Percentiles rank a stretch among this genome's conserved stretches.
These are phyloP conservation scores for Mastacembelus armatus DNA, from an alignment of 2,797 vertebrate species.

Conservation along the genomic window DNA sequence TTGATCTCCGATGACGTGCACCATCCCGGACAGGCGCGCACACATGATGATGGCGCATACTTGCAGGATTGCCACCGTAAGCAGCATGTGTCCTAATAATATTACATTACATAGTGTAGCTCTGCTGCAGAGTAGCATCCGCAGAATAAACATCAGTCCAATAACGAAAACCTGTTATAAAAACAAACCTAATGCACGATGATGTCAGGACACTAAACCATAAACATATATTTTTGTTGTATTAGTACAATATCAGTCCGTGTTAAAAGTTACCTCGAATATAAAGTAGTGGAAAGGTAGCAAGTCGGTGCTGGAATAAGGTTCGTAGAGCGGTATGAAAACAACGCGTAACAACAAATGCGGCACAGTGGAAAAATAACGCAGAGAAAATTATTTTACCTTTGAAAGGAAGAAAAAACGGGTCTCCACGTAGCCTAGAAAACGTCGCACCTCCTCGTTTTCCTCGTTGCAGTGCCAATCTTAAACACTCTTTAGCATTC, in stretches of 20 bases:
- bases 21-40: slow-evolving; percentile 27
- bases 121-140: slow-evolving; percentile 46
- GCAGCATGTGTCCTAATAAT: slow-evolving; percentile 57
- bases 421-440: slow-evolving; percentile 64
- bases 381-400: slow-evolving; percentile 68
- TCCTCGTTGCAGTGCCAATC: slow-evolving; percentile 69
- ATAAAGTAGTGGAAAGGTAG: slow-evolving; percentile 13
- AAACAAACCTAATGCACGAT: not conserved
- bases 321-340: slow-evolving; percentile 10
- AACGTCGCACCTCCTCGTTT: slow-evolving; percentile 72
- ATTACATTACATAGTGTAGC: slow-evolving; percentile 34
- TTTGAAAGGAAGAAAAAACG: slow-evolving; percentile 79
- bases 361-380: slow-evolving; percentile 38
- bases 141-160: slow-evolving; percentile 28
- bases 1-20: slow-evolving; percentile 61
- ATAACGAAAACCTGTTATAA: slow-evolving; percentile 1
- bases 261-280: slow-evolving; percentile 46
- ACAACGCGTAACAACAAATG: slow-evolving; percentile 55
- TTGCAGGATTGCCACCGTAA: slow-evolving; percentile 56
- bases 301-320: not conserved
- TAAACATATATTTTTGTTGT: slow-evolving; percentile 18
- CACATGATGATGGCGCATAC: slow-evolving; percentile 69
- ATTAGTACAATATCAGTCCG: not conserved
- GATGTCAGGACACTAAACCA: not conserved
- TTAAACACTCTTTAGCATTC: slow-evolving; percentile 66